phyloP scores from a whole-genome alignment of 2,888 invertebrate species.

The Leucozona laternaria region DNA sequence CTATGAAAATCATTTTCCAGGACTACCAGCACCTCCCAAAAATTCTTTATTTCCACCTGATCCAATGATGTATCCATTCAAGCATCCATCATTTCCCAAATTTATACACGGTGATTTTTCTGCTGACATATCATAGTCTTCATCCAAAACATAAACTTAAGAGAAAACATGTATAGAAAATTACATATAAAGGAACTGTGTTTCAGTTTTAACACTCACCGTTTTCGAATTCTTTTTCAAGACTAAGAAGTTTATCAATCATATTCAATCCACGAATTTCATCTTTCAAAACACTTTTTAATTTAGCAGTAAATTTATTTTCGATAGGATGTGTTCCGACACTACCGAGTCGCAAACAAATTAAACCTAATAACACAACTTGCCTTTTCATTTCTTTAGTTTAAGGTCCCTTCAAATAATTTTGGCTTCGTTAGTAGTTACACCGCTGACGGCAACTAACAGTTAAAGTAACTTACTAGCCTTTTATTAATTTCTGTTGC shows the following conservation, averaged over 20 bases:
- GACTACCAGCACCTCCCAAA: constrained; percentile 84
- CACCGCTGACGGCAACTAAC: constrained; percentile 48
- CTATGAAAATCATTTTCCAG: constrained; percentile 83
- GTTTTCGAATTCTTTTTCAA: constrained; percentile 13
- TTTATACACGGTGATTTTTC: constrained; percentile 79
- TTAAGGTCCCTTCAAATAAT: constrained; percentile 10
- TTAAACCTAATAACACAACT: constrained; percentile 46
- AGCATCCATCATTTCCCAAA: constrained; percentile 85
- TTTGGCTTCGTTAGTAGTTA: background rate
- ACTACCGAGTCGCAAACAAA: constrained; percentile 28
- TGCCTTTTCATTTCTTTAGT: constrained; percentile 44
- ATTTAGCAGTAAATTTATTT: constrained; percentile 20
- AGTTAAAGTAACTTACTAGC: constrained; percentile 22
- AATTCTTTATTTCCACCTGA: constrained; percentile 84
- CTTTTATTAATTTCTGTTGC: constrained; percentile 54
- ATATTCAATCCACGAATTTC: constrained; percentile 31
- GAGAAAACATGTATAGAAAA: background rate
- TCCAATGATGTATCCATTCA: constrained; percentile 84
- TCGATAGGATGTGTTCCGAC: constrained; percentile 44
- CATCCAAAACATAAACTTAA: constrained; percentile 14
- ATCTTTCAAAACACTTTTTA: constrained; percentile 38
- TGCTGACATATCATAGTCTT: constrained; percentile 8
- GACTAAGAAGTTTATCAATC: constrained; percentile 7
- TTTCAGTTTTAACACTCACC: constrained; percentile 26
- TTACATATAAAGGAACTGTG: background rate